phyloP scores from a whole-genome alignment of 2,113 vertebrate species.

The Centropus bengalensis region DNA sequence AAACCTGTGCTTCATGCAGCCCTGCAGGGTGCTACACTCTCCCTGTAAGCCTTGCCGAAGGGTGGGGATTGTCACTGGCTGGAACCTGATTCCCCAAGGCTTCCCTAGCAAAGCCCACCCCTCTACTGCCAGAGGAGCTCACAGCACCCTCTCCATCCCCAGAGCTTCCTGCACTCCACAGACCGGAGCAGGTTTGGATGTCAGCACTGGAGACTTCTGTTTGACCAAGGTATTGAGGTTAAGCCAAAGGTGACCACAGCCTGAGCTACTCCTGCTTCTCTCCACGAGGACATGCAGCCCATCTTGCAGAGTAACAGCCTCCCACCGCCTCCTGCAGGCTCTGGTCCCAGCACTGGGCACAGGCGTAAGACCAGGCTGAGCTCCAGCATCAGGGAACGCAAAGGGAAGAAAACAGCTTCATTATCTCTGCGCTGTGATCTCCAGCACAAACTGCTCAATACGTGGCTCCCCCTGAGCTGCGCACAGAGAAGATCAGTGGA shows the following conservation, averaged over 20 bases:
- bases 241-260: background rate
- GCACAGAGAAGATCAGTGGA: background rate
- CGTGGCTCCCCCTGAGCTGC: background rate
- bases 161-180: background rate
- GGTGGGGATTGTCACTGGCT: too few relatives aligned
- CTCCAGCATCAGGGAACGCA: accelerated
- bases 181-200: accelerated
- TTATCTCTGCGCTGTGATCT: background rate
- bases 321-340: background rate
- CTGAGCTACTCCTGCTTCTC: background rate
- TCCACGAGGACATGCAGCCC: background rate
- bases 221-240: background rate
- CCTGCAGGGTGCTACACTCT: background rate
- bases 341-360: background rate
- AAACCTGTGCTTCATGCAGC: background rate
- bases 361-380: background rate
- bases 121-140: background rate
- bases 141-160: background rate
- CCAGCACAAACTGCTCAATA: background rate
- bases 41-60: background rate
- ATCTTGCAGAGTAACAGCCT: background rate
- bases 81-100: background rate
- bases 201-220: background rate
- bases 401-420: background rate
- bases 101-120: background rate